phyloP scores from a whole-genome alignment of 2,888 invertebrate genomes.

The Eupithecia insigniata region DNA sequence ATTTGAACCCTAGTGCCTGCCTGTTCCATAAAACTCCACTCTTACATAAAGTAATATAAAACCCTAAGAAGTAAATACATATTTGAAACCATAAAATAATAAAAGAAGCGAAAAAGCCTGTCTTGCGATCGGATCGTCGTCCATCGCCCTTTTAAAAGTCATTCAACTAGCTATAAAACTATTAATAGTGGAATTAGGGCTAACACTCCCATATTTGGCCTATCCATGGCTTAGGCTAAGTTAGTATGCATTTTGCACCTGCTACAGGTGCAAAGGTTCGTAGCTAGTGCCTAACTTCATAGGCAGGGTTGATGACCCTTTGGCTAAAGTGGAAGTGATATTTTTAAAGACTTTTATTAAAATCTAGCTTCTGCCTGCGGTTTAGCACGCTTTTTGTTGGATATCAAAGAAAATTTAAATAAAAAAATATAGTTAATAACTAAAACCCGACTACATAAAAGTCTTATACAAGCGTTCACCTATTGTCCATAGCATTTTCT shows the following conservation, averaged over 20 bases:
- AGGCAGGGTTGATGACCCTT: slow-evolving; percentile 7
- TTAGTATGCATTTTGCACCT: slow-evolving; percentile 26
- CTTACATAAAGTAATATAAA: neutral
- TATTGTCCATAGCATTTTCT: no score
- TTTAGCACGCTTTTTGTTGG: neutral
- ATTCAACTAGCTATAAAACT: slow-evolving; percentile 19
- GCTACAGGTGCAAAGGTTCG: slow-evolving; percentile 30
- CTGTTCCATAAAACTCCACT: neutral
- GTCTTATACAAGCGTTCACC: no score
- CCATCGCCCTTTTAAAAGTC: slow-evolving; percentile 13
- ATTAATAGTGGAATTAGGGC: slow-evolving; percentile 24
- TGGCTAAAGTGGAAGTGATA: neutral
- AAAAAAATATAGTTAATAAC: no score
- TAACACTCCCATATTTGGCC: slow-evolving; percentile 24
- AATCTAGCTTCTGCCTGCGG: neutral
- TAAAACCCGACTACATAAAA: no score
- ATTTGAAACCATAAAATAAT: slow-evolving; percentile 3
- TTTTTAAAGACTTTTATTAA: neutral
- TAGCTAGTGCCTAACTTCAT: slow-evolving; percentile 14
- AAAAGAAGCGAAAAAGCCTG: neutral
- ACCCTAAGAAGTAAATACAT: slow-evolving; percentile 1
- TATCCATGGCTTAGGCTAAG: slow-evolving; percentile 25
- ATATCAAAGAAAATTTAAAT: no score
- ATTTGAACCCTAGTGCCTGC: neutral
- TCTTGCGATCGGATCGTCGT: slow-evolving; percentile 1